A percentile compares a stretch with the other conserved stretches of the same genome.
Evolutionary conservation across 1,140 invertebrate genomes (phyloP).

Genomic region (Atta texana): DNA sequence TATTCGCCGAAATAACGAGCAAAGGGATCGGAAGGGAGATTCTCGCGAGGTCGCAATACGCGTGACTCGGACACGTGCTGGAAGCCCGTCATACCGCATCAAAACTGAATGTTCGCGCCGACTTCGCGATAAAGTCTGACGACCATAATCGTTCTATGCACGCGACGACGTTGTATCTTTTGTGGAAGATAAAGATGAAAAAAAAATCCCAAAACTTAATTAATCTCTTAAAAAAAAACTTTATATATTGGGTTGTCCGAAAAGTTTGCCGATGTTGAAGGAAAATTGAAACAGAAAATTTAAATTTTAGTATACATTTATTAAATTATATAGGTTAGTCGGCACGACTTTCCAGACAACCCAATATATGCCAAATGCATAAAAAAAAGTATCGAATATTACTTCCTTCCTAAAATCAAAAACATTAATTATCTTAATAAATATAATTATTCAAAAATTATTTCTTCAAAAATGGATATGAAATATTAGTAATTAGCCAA

Average conservation of each 20-base stretch:
- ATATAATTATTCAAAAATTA: no score
- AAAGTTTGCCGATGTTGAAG: no score
- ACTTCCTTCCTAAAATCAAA: no score
- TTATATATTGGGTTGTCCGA: no score
- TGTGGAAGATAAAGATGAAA: neutral
- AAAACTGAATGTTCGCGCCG: constrained; percentile 67
- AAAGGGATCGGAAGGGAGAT: constrained; percentile 63
- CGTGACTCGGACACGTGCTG: constrained; percentile 75
- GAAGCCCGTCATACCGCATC: constrained; percentile 77
- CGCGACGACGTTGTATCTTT: constrained; percentile 42
- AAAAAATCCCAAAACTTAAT: neutral
- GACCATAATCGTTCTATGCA: constrained; percentile 52
- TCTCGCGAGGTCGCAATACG: constrained; percentile 56
- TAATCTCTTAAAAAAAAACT: neutral
- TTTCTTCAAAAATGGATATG: no score
- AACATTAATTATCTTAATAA: no score
- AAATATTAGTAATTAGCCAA: no score
- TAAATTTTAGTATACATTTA: no score
- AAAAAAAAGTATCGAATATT: no score
- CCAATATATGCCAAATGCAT: no score
- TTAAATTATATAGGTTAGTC: no score
- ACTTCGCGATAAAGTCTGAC: constrained; percentile 66
- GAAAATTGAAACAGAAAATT: no score
- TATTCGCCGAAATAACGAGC: neutral
- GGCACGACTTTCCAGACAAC: neutral